Base-by-base conservation (phyloP, 2,113 vertebrate species). In the Caloenas nicobarica region DNA sequence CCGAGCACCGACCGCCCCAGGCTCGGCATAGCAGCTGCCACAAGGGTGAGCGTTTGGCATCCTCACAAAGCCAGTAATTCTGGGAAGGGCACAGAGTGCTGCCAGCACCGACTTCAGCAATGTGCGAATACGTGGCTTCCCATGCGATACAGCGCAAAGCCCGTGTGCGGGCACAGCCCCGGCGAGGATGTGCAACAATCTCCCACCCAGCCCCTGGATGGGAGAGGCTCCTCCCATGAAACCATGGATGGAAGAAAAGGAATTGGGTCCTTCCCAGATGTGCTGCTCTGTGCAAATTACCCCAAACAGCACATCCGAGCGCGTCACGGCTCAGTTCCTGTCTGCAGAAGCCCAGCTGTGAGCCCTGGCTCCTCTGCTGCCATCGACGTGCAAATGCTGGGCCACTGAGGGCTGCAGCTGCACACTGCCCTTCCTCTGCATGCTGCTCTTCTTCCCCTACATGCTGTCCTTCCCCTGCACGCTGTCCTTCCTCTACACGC, bases 131-230 rank as follows among this genome's bases (percentile, higher is more conserved):
- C 9, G 12, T 18, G 54, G 38, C 40, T 34, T 58, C 50, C 40
- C 25, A 1, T 42, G 34, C 3, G 1, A 31, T 0, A 16, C 0
- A 4, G 31, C 4, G 0, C 62, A 24, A n/a, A 60, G 33, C 42
- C 74, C 5, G 1, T 4, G 33, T 10, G 25, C 42, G 23, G 7
- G 50, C 36, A 13, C 42, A 53, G 62, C 21, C 25, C 81, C 60
- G 5, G 42, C 0, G 0, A 46, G 81, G 73, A 24, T 0, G 0
- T 2, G 33, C 51, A n/a, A 5, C 2, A 1, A 29, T 23, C 31
- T 21, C 36, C 34, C 42, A 11, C 16, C n/a, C 4, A 82, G 62
- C 31, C 48, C 42, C 8, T 1, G 51, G 8, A 3, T 0, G 0
- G 85, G 36, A 40, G n/a, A 34, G 54, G 31, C 56, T 70, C 51